Conservation (phyloP, 37 sponge, comb jelly and placozoan species). For the Eunapius fragilis region DNA sequence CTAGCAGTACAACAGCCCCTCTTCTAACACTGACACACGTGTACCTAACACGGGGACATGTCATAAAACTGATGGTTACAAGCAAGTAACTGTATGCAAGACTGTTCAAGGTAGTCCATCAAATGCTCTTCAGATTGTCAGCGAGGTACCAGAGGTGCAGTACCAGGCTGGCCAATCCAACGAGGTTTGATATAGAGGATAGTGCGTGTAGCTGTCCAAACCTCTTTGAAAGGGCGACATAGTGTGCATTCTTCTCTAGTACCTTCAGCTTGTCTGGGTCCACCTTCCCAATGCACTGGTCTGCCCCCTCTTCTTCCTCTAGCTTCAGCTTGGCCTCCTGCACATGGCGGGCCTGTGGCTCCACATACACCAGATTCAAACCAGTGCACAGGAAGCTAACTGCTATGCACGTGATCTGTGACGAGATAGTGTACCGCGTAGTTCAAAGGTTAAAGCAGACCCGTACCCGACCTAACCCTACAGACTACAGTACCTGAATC, state of each 20-base stretch:
- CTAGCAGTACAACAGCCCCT: too few species aligned
- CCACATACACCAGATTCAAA: slow-evolving; percentile 40
- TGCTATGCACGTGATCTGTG: neutral
- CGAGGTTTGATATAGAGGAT: slow-evolving; percentile 29
- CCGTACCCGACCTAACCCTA: too few species aligned
- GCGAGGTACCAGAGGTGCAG: slow-evolving; percentile 66
- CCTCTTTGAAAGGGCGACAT: slow-evolving; percentile 41
- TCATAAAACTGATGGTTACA: too few species aligned
- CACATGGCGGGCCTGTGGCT: slow-evolving; percentile 36
- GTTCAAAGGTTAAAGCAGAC: too few species aligned
- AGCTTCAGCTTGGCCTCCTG: slow-evolving; percentile 42
- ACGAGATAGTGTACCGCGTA: neutral
- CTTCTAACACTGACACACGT: too few species aligned
- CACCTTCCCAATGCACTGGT: slow-evolving; percentile 48
- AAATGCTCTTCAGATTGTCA: slow-evolving; percentile 32
- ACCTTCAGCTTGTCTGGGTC: slow-evolving; percentile 52
- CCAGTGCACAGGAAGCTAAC: slow-evolving; percentile 4
- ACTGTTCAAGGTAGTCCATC: neutral
- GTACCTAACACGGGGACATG: too few species aligned
- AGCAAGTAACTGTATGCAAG: too few species aligned
- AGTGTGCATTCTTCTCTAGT: slow-evolving; percentile 47
- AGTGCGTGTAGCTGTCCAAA: slow-evolving; percentile 46
- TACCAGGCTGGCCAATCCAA: slow-evolving; percentile 31
- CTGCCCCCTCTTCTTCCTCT: slow-evolving; percentile 66
- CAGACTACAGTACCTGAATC: slow-evolving; percentile 40